A percentile compares a stretch with the other conserved stretches of the same genome.
Evolutionary conservation across 2,797 vertebrate species (phyloP).

Genomic region (Pitangus sulphuratus): DNA sequence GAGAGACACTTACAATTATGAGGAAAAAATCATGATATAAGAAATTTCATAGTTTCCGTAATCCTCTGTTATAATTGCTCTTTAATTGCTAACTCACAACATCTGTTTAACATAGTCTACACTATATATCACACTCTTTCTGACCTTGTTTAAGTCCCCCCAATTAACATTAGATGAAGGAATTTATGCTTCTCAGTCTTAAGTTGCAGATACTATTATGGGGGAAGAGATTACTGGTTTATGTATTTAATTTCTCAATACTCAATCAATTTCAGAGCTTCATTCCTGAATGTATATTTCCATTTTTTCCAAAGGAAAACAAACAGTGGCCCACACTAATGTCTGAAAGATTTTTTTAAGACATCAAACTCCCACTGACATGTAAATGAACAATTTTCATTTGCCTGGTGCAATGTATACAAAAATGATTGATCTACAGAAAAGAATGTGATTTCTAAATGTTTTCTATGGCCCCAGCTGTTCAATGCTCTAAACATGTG

Average conservation of each 20-base stretch:
- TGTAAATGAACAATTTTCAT: constrained; percentile 30
- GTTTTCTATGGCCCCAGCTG: constrained; percentile 13
- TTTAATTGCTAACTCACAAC: not conserved
- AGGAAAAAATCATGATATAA: not conserved
- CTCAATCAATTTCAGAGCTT: not conserved
- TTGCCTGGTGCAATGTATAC: constrained; percentile 39
- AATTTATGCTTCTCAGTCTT: not conserved
- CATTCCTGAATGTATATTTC: not conserved
- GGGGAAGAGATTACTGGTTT: not conserved
- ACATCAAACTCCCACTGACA: constrained; percentile 36
- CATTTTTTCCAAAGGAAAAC: not conserved
- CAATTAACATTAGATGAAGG: not conserved
- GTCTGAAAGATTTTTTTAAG: constrained; percentile 43
- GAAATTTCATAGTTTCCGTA: not conserved
- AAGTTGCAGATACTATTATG: not conserved
- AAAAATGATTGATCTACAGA: constrained; percentile 34
- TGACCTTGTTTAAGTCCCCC: not conserved
- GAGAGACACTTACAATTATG: not conserved
- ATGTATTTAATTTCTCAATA: not conserved
- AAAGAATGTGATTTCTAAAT: constrained; percentile 20
- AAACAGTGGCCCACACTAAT: constrained; percentile 3
- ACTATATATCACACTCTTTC: not conserved
- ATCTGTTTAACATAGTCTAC: not conserved
- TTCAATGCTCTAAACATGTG: constrained; percentile 22
- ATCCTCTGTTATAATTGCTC: not conserved